phyloP scores from a whole-genome alignment of 2,888 invertebrate genomes.

The Eumerus sabulonum region DNA sequence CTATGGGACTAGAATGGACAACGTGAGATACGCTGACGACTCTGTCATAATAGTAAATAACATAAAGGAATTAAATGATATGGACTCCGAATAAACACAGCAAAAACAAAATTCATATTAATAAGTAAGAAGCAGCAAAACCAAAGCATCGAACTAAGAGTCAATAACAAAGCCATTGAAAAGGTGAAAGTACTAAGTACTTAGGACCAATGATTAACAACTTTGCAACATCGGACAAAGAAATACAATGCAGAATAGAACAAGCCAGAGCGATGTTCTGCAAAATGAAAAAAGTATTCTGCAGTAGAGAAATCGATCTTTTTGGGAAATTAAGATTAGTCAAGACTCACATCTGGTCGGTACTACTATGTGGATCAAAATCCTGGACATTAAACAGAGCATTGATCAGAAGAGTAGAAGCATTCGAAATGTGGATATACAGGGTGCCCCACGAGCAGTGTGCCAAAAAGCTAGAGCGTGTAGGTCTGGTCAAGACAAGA shows the following conservation, averaged over 20 bases:
- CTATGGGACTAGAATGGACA: background rate
- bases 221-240: background rate
- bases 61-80: background rate
- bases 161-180: background rate
- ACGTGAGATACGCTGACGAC: background rate
- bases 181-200: too few relatives aligned
- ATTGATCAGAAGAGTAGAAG: background rate
- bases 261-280: slow-evolving; percentile 1
- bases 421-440: slow-evolving; percentile 19
- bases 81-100: background rate
- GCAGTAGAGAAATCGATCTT: slow-evolving; percentile 1
- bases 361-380: background rate
- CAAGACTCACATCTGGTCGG: slow-evolving; percentile 12
- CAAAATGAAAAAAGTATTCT: slow-evolving; percentile 2
- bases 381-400: background rate
- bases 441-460: too few relatives aligned
- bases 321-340: background rate
- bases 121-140: background rate
- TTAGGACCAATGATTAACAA: background rate
- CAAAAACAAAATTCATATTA: too few relatives aligned
- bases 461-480: too few relatives aligned
- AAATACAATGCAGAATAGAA: slow-evolving; percentile 9
- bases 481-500: too few relatives aligned
- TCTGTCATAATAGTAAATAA: background rate
- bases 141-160: background rate